These are phyloP conservation scores for Tauraco erythrolophus DNA, from an alignment of 2,113 vertebrate genomes.

Conservation along the genomic window DNA sequence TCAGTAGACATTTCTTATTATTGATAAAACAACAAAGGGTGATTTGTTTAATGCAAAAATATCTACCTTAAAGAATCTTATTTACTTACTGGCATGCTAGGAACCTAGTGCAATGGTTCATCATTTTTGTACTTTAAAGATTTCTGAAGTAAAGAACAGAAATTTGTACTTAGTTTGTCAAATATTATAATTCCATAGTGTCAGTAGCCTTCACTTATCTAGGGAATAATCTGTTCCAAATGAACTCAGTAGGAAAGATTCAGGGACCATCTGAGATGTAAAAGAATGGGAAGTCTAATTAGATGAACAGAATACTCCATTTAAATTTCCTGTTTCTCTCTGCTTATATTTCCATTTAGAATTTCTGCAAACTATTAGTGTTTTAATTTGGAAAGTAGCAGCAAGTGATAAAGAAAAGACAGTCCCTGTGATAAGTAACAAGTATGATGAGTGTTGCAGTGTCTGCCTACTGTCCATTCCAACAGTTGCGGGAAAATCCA, in stretches of 20 bases:
- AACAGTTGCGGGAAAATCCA: background rate
- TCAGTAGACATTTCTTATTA: background rate
- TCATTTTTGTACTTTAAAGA: background rate
- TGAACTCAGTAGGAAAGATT: background rate
- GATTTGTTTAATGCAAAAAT: background rate
- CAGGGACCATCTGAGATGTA: background rate
- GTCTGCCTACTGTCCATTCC: background rate
- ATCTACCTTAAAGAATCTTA: background rate
- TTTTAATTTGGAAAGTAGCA: background rate
- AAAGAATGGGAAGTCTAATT: background rate
- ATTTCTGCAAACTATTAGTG: no score
- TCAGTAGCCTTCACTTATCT: background rate
- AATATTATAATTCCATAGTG: background rate
- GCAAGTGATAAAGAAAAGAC: background rate
- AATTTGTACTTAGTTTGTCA: background rate
- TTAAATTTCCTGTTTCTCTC: no score
- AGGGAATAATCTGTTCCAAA: background rate
- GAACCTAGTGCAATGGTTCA: background rate
- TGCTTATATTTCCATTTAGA: no score
- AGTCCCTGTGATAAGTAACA: background rate
- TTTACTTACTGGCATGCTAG: background rate
- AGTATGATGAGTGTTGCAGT: background rate
- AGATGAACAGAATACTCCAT: background rate
- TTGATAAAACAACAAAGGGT: background rate
- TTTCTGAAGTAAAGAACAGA: background rate